Evolutionary conservation across 2,888 invertebrate genomes (phyloP).

Genomic region (Sycophila texana): DNA sequence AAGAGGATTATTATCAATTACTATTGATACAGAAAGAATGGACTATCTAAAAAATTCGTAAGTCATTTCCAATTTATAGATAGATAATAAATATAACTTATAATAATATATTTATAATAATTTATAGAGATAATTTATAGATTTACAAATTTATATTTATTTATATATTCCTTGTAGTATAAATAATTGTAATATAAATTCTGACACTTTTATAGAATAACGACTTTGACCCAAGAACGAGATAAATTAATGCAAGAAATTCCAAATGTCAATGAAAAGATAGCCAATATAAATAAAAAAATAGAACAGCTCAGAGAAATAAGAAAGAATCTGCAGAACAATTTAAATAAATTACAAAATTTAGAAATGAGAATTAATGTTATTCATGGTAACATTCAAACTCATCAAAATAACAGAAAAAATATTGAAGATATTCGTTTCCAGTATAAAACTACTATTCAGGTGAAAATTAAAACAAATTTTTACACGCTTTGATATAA

Average conservation of each 20-base stretch:
- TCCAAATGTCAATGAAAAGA: constrained; percentile 65
- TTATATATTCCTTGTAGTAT: too few relatives aligned
- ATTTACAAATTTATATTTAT: too few relatives aligned
- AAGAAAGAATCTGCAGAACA: constrained; percentile 61
- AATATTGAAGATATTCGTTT: constrained; percentile 66
- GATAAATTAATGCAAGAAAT: constrained; percentile 63
- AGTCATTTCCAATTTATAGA: constrained; percentile 21
- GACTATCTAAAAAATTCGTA: constrained; percentile 70
- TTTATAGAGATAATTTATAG: too few relatives aligned
- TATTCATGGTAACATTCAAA: constrained; percentile 64
- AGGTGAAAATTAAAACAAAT: constrained; percentile 33
- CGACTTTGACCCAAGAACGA: constrained; percentile 61
- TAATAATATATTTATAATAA: too few relatives aligned
- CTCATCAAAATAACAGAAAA: constrained; percentile 68
- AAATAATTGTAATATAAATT: constrained; percentile 3
- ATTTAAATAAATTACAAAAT: constrained; percentile 62
- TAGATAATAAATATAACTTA: too few relatives aligned
- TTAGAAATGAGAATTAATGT: constrained; percentile 65
- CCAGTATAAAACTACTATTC: constrained; percentile 60
- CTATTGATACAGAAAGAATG: constrained; percentile 78
- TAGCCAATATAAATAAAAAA: constrained; percentile 59
- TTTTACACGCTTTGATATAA: background rate
- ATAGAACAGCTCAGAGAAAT: constrained; percentile 62
- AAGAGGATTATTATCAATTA: constrained; percentile 79
- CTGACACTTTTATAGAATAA: constrained; percentile 67